Conservation (phyloP, 2,113 vertebrate genomes). For the Pseudopipra pipra region DNA sequence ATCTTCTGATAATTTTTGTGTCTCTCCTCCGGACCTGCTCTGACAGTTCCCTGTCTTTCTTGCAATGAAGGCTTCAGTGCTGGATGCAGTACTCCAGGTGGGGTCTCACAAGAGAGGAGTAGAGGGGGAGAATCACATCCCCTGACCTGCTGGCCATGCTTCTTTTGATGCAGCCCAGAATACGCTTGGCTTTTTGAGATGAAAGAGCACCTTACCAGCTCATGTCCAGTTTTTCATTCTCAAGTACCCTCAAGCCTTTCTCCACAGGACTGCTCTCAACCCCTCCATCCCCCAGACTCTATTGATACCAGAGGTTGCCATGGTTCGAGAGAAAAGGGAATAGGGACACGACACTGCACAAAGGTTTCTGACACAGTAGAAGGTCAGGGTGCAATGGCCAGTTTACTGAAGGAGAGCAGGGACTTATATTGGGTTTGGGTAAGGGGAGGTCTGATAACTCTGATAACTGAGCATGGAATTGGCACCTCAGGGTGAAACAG, state of each 20-base stretch:
- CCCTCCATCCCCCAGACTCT: neutral
- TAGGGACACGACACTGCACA: too few species aligned
- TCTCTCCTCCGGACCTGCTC: neutral
- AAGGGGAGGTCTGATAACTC: too few species aligned
- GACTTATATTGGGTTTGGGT: too few species aligned
- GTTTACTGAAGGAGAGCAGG: too few species aligned
- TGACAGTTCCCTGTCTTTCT: neutral
- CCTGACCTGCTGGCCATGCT: neutral
- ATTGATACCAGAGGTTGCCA: rapidly evolving
- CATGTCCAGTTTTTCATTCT: neutral
- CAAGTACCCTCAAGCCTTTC: neutral
- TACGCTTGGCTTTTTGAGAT: rapidly evolving
- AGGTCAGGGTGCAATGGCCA: too few species aligned
- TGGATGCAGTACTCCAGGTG: neutral
- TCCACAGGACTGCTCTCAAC: neutral
- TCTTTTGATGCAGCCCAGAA: neutral
- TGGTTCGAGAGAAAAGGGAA: too few species aligned
- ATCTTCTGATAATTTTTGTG: neutral
- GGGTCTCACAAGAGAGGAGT: neutral
- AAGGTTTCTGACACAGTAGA: too few species aligned
- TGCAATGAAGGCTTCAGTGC: neutral
- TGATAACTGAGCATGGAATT: too few species aligned
- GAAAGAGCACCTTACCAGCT: neutral
- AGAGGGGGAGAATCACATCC: neutral
- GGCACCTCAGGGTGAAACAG: too few species aligned